Conservation (phyloP, 2,888 invertebrate genomes). For the Pristionchus entomophagus region DNA sequence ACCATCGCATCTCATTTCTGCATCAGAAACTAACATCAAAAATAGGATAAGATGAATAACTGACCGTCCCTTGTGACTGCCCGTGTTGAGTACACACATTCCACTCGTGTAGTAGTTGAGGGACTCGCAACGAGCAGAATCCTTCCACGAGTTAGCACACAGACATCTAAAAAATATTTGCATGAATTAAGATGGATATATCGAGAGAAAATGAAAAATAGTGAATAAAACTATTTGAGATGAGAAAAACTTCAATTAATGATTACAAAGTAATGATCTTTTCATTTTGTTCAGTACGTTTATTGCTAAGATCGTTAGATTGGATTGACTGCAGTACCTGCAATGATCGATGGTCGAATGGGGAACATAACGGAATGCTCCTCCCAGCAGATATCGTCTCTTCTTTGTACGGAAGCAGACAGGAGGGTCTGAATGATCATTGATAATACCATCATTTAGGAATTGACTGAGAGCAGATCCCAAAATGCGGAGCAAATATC, state of each 20-base stretch:
- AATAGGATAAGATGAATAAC: neutral
- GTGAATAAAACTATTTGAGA: neutral
- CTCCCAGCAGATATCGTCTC: constrained; percentile 65
- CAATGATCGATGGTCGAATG: constrained; percentile 42
- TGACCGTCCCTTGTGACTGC: constrained; percentile 52
- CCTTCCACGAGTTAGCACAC: constrained; percentile 47
- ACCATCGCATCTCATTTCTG: no score
- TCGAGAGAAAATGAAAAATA: no score
- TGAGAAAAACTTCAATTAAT: neutral
- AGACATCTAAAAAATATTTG: constrained; percentile 39
- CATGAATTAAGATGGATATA: no score
- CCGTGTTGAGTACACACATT: constrained; percentile 68
- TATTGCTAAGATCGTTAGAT: no score
- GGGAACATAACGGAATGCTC: constrained; percentile 52
- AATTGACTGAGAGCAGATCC: no score
- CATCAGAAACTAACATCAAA: no score
- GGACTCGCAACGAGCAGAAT: constrained; percentile 53
- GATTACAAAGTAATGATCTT: no score
- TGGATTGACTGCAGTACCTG: no score
- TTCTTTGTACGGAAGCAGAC: constrained; percentile 69
- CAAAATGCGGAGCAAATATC: no score
- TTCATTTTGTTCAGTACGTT: no score
- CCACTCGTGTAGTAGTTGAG: constrained; percentile 64
- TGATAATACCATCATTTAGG: neutral
- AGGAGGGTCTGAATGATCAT: neutral